phyloP scores from a whole-genome alignment of 2,888 invertebrate genomes.

The Hedychridium roseum region DNA sequence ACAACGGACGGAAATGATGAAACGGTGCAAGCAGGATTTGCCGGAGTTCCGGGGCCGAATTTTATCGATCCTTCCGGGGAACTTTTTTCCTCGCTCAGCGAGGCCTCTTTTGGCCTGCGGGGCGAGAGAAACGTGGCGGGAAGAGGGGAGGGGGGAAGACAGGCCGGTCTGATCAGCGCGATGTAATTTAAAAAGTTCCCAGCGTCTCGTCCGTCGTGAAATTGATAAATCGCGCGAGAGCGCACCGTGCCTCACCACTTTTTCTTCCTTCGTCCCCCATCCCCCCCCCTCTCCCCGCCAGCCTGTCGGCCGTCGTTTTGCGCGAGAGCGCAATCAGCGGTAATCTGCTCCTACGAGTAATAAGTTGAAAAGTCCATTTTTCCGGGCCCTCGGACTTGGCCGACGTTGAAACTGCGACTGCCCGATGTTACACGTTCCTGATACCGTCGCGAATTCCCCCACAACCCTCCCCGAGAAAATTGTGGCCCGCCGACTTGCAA shows the following conservation, averaged over 20 bases:
- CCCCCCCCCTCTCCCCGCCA: slow-evolving; percentile 3
- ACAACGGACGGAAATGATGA: too few species aligned
- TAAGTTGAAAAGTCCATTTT: slow-evolving; percentile 50
- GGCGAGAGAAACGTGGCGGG: background rate
- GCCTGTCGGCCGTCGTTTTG: slow-evolving; percentile 7
- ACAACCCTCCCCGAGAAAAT: too few species aligned
- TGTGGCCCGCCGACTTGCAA: too few species aligned
- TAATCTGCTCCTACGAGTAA: slow-evolving; percentile 46
- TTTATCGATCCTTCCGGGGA: too few species aligned
- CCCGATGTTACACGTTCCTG: too few species aligned
- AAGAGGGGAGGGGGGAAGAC: slow-evolving; percentile 9
- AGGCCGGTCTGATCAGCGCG: slow-evolving; percentile 45
- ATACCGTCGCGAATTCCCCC: too few species aligned
- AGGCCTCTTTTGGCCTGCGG: too few species aligned
- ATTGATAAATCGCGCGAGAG: slow-evolving; percentile 54
- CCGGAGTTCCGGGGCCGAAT: too few species aligned
- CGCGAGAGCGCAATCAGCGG: slow-evolving; percentile 40
- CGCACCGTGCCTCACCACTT: slow-evolving; percentile 22
- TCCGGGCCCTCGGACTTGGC: slow-evolving; percentile 22
- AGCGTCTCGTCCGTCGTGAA: slow-evolving; percentile 49
- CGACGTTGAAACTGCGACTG: too few species aligned
- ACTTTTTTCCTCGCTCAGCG: too few species aligned
- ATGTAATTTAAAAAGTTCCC: slow-evolving; percentile 57
- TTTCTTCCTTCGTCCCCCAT: slow-evolving; percentile 4
- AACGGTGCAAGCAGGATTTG: too few species aligned